Base-by-base conservation (phyloP, 2,888 invertebrate genomes). In the Drosophila mettleri region DNA sequence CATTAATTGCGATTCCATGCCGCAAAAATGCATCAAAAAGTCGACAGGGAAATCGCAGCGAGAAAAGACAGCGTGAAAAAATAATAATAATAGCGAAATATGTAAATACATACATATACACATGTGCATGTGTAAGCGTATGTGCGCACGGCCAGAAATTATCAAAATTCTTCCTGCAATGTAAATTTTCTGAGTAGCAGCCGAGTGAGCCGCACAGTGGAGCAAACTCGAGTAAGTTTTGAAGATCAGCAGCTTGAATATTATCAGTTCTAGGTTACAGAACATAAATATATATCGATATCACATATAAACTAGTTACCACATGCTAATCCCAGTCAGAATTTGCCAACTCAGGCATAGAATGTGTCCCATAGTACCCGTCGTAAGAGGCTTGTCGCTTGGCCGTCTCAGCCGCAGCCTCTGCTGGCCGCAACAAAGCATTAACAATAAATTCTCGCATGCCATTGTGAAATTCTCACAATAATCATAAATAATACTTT, bases 381-480 rank as follows among this genome's bases (percentile, higher is more conserved):
- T 18, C 52, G 57, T 29, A 34, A 38, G 52, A 46, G 68, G 36
- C 75, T 16, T 72, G 39, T 51, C 46, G 33, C 66, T 38, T 34
- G 51, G 73, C 53, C 31, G 27, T 36, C 59, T 29, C 24, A 59
- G 66, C 58, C n/a, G 60, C 74, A 57, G 58, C 33, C 52, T 34
- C 46, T 43, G 41, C 41, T 39, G 61, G 62, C 69, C 36, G 72
- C 67, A 73, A 75, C 80, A 75, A 71, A 67, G 63, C 88, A 78
- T 88, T 88, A 88, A 82, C 88, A 83, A 88, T 85, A 88, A 88
- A 88, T 88, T 88, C 89, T 90, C 85, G 83, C 90, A 90, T 88
- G 87, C 83, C 88, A 80, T 87, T 88, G 90, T 88, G 88, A 88
- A 90, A 87, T 90, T 90, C 90, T 90, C 90, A 90, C 90, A 89